Evolutionary conservation across 2,888 invertebrate genomes (phyloP).

Genomic region (Rotaria sp.): DNA sequence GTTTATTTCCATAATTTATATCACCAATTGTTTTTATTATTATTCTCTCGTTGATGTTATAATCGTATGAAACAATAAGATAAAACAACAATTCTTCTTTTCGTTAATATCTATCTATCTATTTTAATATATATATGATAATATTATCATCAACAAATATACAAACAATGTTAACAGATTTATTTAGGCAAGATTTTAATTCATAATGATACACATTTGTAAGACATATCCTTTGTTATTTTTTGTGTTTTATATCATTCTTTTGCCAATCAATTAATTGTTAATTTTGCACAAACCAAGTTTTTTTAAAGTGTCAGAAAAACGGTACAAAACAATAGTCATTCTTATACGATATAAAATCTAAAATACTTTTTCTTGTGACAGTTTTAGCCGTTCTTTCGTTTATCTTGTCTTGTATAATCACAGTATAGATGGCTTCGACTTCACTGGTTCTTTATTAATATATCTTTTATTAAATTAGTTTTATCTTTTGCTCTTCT

Average conservation of each 20-base stretch:
- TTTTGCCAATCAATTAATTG: background rate
- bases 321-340: too few relatives aligned
- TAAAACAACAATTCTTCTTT: background rate
- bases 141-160: background rate
- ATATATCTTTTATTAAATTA: background rate
- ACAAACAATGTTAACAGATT: background rate
- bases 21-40: background rate
- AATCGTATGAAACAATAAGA: background rate
- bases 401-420: too few relatives aligned
- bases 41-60: background rate
- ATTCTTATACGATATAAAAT: too few relatives aligned
- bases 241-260: background rate
- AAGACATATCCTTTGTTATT: background rate
- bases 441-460: too few relatives aligned
- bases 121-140: background rate
- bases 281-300: background rate
- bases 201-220: background rate
- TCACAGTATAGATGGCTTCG: too few relatives aligned
- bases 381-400: background rate
- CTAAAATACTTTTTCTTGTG: too few relatives aligned
- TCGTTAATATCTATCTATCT: background rate
- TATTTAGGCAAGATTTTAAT: background rate
- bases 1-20: background rate
- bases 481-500: background rate
- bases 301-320: too few relatives aligned